Evolutionary conservation across 2,113 vertebrate species (phyloP), one percentile per base, ranked within the genome.

Genomic region (Melospiza melodia): DNA sequence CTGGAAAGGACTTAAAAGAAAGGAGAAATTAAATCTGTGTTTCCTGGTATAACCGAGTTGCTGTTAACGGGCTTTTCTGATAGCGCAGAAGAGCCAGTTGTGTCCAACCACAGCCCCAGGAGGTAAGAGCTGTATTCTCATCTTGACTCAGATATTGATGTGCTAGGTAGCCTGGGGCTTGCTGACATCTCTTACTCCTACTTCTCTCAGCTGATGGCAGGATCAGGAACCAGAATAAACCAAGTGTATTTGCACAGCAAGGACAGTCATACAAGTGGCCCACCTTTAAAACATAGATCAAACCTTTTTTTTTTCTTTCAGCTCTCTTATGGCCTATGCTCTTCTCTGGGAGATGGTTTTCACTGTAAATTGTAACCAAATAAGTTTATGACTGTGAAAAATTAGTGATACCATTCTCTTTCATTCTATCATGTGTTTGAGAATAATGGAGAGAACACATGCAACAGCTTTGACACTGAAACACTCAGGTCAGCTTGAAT

Each of bases 51-150:
- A 91, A 95, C 88, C 0, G 3, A 28, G 51, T 88, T 88, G 75
- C 72, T 74, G 13, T 74, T 90, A 95, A 93, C 71, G 59, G 82
- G 59, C 63, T 87, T 89, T 94, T 93, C 85, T 91, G 55, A 67
- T 80, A 88, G 59, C 67, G 44, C 33, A 65, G 75, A 73, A 85
- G 78, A 91, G 24, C 75, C 51, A 67, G 74, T 59, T 2, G 0
- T 85, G 59, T 77, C 31, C 67, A 91, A 37, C 65, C 6, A 5
- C 52, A 76, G 30, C 63, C 58, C 51, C 6, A 1, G 78, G 58
- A 93, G 41, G 51, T 51, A 69, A 85, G 67, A 89, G 52, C 78
- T 74, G 27, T 85, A 67, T 73, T 89, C 74, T 87, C 31, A 30
- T 62, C 84, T 76, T 1, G 2, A 15, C 31, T 79, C 75, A 74